Conservation (phyloP, 2,797 vertebrate genomes). For the Tympanoctomys barrerae region DNA sequence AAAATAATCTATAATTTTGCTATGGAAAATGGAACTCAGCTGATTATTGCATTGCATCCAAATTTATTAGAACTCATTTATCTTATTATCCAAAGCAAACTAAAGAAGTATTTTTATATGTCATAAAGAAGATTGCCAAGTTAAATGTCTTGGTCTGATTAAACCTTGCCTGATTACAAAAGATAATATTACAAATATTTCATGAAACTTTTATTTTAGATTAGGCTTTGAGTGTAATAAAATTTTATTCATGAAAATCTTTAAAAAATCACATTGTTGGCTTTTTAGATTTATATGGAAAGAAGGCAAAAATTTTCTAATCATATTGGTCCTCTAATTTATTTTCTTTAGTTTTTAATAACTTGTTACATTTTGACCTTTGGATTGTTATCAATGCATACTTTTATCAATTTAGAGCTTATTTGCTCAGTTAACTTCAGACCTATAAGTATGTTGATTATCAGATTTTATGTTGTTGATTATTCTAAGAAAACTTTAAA, state of each 20-base stretch:
- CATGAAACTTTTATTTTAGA: constrained; percentile 57
- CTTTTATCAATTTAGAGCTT: constrained; percentile 29
- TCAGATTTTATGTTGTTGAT: constrained; percentile 49
- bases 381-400: not conserved
- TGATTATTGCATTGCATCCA: constrained; percentile 32
- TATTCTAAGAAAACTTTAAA: constrained; percentile 62
- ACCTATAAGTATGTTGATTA: constrained; percentile 47
- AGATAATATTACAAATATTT: constrained; percentile 47
- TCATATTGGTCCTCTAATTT: constrained; percentile 53
- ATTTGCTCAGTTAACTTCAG: constrained; percentile 41
- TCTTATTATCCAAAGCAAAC: constrained; percentile 41
- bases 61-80: constrained; percentile 36
- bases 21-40: constrained; percentile 40
- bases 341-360: constrained; percentile 56
- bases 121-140: constrained; percentile 23
- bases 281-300: constrained; percentile 46
- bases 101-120: constrained; percentile 3
- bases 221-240: constrained; percentile 66
- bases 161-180: not conserved
- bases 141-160: constrained; percentile 42
- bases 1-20: constrained; percentile 28
- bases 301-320: constrained; percentile 53
- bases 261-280: constrained; percentile 52
- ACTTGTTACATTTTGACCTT: constrained; percentile 14
- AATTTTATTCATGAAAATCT: constrained; percentile 30